Evolutionary conservation across 2,888 invertebrate genomes (phyloP).

Genomic region (Sarcophaga rosellei): DNA sequence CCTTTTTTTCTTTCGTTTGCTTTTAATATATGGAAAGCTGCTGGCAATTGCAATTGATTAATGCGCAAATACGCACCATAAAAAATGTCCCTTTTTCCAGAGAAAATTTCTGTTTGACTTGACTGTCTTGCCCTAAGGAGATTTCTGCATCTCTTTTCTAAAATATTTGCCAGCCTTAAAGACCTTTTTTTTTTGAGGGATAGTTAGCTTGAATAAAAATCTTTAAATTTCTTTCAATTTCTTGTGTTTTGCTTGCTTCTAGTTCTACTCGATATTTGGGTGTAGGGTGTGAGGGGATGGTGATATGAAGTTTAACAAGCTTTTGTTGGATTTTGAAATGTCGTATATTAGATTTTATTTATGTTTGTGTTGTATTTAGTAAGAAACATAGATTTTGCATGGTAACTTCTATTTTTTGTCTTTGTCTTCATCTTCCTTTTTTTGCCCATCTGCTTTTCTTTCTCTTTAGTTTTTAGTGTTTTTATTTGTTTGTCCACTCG

Average conservation of each 20-base stretch:
- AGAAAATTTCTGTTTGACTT: constrained; percentile 7
- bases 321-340: constrained; percentile 54
- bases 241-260: constrained; percentile 1
- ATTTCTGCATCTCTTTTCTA: constrained; percentile 22
- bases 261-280: not conserved
- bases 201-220: constrained; percentile 13
- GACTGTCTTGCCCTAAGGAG: constrained; percentile 1
- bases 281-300: not conserved
- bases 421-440: not conserved
- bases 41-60: constrained; percentile 71
- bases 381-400: constrained; percentile 41
- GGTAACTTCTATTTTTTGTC: constrained; percentile 20
- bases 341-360: constrained; percentile 58
- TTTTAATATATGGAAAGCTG: constrained; percentile 63
- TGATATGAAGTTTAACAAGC: constrained; percentile 49
- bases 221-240: constrained; percentile 48
- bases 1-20: constrained; percentile 29
- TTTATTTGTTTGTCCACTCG: constrained; percentile 45
- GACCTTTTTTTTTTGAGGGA: not conserved
- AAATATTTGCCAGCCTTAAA: not conserved
- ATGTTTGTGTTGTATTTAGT: constrained; percentile 56
- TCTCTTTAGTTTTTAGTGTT: not conserved
- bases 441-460: not conserved
- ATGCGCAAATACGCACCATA: constrained; percentile 72
- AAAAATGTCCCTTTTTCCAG: constrained; percentile 46